Evolutionary conservation across 1,140 invertebrate species (phyloP), one percentile per base, ranked within the genome.

Genomic region (Cataglyphis hispanica): DNA sequence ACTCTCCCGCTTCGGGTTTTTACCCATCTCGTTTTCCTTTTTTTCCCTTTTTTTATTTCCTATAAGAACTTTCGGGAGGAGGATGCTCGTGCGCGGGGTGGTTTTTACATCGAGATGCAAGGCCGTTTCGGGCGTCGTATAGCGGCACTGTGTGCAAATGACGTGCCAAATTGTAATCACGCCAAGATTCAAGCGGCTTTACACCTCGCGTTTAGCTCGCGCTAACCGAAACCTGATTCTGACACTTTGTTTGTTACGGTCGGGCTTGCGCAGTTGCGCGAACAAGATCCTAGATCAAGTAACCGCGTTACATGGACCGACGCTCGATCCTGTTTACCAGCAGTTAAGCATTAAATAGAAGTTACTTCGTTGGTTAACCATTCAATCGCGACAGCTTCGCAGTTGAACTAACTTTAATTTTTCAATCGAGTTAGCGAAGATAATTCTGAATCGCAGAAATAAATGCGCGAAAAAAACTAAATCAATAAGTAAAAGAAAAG

Each of bases 181-280:
- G 67, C 78, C 78, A 83, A 83, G 78, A 83, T 83, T 74, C 78
- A 83, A 83, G 78, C 78, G 67, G 78, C 78, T 83, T 83, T 83
- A 83, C 78, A 81, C 78, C 78, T 83, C 40, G 78, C 78, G 78
- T 83, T 81, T 72, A 81, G 13, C 31, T 3, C 31, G 31, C 78
- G 66, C 40, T 81, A 81, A 81, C 78, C 67, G 78, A 83, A 83
- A 83, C 78, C 78, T 83, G 78, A 83, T 83, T 83, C 78, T 83
- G 78, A 83, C 78, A 83, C 78, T 83, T 83, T 74, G 78, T 83
- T 83, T 83, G 78, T 83, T 83, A 74, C 67, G 78, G 66, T 61
- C 67, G 78, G 27, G 78, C 78, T 83, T 72, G 78, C 78, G 53
- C 78, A 83, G 67, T 83, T 83, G 53, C 34, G 37, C 25, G 67